Percentiles rank a stretch among this genome's conserved stretches.
These are phyloP conservation scores for Daubentonia madagascariensis DNA, from an alignment of 2,113 vertebrate species.

Conservation along the genomic window DNA sequence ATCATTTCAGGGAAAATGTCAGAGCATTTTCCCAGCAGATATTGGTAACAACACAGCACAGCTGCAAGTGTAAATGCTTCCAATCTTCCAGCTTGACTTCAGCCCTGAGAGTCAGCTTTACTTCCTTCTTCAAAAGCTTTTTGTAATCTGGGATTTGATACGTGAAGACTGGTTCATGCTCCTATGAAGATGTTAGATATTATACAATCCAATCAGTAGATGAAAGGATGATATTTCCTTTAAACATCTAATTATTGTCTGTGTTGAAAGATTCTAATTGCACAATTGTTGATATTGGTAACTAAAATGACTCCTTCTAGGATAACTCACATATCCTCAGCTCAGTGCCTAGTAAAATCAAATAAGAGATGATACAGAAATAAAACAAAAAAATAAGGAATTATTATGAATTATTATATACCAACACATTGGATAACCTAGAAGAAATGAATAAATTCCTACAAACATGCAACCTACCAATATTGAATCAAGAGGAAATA, in stretches of 20 bases:
- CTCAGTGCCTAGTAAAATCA: not conserved
- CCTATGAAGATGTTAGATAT: not conserved
- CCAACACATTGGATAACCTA: too few relatives aligned
- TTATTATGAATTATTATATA: not conserved
- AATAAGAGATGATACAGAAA: not conserved
- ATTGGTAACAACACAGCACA: not conserved
- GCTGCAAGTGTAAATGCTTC: not conserved
- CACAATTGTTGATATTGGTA: not conserved
- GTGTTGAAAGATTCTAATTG: not conserved
- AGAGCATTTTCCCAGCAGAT: slow-evolving; percentile 26
- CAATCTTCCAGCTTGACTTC: not conserved
- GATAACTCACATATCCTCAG: not conserved
- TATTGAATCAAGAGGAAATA: not conserved
- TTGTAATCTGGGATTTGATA: not conserved
- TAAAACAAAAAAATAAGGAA: not conserved
- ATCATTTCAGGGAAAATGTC: slow-evolving; percentile 50
- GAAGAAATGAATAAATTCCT: not conserved
- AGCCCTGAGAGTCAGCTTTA: not conserved
- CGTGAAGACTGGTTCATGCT: not conserved
- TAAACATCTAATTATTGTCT: not conserved
- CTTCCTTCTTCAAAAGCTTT: not conserved
- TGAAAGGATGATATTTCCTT: not conserved
- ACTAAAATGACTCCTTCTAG: not conserved
- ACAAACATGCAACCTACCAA: not conserved
- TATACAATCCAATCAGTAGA: not conserved